Evolutionary conservation across 1,140 invertebrate genomes (phyloP), one percentile per base, ranked within the genome.

Genomic region (Sitobion miscanthi): DNA sequence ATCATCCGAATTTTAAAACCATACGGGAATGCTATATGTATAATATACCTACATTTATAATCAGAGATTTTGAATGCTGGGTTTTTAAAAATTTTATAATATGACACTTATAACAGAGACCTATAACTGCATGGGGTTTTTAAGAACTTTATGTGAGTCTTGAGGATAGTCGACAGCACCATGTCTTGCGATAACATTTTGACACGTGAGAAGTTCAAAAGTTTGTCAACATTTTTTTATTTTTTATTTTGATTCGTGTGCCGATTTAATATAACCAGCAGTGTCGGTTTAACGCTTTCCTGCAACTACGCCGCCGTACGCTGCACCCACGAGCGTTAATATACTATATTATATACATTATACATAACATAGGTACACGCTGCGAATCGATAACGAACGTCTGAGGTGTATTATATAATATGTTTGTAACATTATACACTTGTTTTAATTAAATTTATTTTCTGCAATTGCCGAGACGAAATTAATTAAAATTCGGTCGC

Each of bases 401-500:
- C n/a, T 77, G 14, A 77, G 62, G 4, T 77, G n/a, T 77, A 42
- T 4, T 42, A 42, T 42, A 69, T 69, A 54, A 6, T 6, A 77
- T 77, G 62, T 77, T 77, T 77, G n/a, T n/a, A 77, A 77, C 62
- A 77, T 77, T 77, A 77, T 77, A 77, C 62, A 77, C 62, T 77
- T 77, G 30, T n/a, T 77, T 77, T 77, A 77, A 77, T 77, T 77
- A 77, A 77, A 77, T 77, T 77, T n/a, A 77, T 77, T 77, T 77
- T 77, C 42, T 77, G 62, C 17, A 69, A n/a, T 69, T 69, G 17
- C 62, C n/a, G 30, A 77, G 62, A 77, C 62, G 21, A 77, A 77
- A 77, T 77, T 77, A 77, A 77, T 77, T 77, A 77, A 77, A 77
- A 77, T 77, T 77, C 62, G 62, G 30, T n/a, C 62, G 30, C 62